Base-by-base conservation (phyloP, 2,888 invertebrate genomes). In the Shargacucullia verbasci region DNA sequence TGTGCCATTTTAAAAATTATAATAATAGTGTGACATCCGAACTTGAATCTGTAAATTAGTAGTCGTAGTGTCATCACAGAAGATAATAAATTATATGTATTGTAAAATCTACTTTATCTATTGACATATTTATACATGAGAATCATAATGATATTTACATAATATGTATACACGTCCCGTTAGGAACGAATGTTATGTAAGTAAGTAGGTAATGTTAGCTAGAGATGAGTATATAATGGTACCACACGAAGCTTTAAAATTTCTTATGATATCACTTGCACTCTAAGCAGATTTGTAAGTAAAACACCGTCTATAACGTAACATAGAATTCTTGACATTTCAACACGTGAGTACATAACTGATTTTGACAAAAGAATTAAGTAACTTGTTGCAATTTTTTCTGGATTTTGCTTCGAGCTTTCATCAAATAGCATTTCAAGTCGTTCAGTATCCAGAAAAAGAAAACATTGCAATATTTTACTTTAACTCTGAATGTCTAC, bases 231-330 rank as follows among this genome's bases (percentile, higher is more conserved):
- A 91, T 89, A 82, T 87, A 86, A 90, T 86, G 79, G 88, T 94
- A 93, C 92, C 94, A 94, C 94, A 91, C 88, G 88, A 93, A 94
- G 94, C 94, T 94, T 94, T 94, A 94, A 94, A 89, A 93, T 90
- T 91, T 93, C 94, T 94, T 94, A 94, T 94, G 94, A 94, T 88
- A 90, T 91, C 92, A 91, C 91, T 91, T 88, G 92, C 94, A 94
- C 94, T 88, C 80, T 92, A 90, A 88, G 89, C 92, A 89, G 88
- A 87, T 82, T 83, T 85, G 81, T 90, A 89, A 87, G 86, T 87
- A 87, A 49, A 86, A 86, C 89, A 80, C 80, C 77, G 76, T 79
- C 67, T 86, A 76, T 84, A 86, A 80, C 76, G 56, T 82, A 78
- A 79, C 56, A 73, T 81, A 84, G 77, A 80, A 71, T 45, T 77